Evolutionary conservation across 2,113 vertebrate genomes (phyloP).

Genomic region (Muscicapa adusta): DNA sequence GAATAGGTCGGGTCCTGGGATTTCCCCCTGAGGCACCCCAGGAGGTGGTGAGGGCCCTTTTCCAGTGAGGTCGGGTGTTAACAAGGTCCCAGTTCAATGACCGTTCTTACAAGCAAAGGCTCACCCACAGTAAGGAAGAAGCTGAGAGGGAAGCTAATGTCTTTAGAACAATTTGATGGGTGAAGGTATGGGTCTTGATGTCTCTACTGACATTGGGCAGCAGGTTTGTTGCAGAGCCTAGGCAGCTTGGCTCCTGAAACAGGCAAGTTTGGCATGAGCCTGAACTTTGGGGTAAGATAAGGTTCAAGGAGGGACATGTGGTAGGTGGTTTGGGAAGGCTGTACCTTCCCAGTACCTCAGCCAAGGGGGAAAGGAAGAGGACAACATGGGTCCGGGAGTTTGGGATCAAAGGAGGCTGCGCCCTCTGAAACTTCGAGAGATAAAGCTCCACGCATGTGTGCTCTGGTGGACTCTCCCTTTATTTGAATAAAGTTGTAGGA

Average conservation of each 20-base stretch:
- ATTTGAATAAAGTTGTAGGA: background rate
- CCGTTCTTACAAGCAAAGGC: background rate
- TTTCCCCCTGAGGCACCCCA: background rate
- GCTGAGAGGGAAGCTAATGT: background rate
- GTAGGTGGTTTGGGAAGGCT: background rate
- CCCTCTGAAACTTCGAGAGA: no score
- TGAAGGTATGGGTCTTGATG: background rate
- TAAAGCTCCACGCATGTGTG: rapidly evolving
- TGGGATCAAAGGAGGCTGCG: background rate
- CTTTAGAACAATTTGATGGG: background rate
- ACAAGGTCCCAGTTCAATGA: background rate
- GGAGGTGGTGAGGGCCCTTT: background rate
- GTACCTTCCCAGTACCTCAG: no score
- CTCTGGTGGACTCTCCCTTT: rapidly evolving
- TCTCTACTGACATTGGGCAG: background rate
- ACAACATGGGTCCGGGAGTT: rapidly evolving
- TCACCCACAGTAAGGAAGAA: background rate
- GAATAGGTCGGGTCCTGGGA: no score
- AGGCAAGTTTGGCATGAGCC: background rate
- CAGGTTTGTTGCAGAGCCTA: background rate
- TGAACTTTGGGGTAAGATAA: background rate
- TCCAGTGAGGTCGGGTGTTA: background rate
- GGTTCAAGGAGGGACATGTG: background rate
- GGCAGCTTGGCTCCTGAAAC: background rate
- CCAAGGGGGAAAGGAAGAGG: no score